phyloP scores from a whole-genome alignment of 1,140 invertebrate genomes.

The Leptonema lineaticorne region DNA sequence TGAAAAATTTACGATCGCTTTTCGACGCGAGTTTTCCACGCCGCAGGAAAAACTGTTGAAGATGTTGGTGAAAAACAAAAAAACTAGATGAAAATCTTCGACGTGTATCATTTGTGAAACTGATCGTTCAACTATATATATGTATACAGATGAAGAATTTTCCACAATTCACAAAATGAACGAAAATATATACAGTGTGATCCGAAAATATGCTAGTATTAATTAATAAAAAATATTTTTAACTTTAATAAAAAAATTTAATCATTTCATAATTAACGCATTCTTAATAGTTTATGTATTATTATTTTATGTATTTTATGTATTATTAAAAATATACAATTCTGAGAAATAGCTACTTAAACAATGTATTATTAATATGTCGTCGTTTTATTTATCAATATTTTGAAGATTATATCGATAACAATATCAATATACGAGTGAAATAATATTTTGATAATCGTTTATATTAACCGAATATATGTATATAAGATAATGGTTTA shows the following conservation, averaged over 20 bases:
- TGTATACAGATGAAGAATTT: background rate
- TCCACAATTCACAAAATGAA: background rate
- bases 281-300: too few relatives aligned
- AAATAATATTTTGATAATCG: too few relatives aligned
- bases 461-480: too few relatives aligned
- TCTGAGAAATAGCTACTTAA: too few relatives aligned
- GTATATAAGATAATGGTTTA: too few relatives aligned
- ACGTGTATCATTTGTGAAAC: constrained; percentile 6
- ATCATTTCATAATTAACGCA: too few relatives aligned
- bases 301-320: too few relatives aligned
- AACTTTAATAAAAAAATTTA: background rate
- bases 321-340: too few relatives aligned
- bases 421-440: too few relatives aligned
- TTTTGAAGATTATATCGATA: too few relatives aligned
- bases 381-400: too few relatives aligned
- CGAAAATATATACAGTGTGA: background rate
- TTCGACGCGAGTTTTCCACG: background rate
- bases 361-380: too few relatives aligned
- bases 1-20: constrained; percentile 6
- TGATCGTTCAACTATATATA: background rate
- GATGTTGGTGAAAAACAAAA: background rate
- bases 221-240: background rate
- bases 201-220: background rate
- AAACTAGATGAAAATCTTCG: background rate
- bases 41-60: background rate